phyloP scores from a whole-genome alignment of 2,888 invertebrate genomes.

The Gnatocerus cornutus region DNA sequence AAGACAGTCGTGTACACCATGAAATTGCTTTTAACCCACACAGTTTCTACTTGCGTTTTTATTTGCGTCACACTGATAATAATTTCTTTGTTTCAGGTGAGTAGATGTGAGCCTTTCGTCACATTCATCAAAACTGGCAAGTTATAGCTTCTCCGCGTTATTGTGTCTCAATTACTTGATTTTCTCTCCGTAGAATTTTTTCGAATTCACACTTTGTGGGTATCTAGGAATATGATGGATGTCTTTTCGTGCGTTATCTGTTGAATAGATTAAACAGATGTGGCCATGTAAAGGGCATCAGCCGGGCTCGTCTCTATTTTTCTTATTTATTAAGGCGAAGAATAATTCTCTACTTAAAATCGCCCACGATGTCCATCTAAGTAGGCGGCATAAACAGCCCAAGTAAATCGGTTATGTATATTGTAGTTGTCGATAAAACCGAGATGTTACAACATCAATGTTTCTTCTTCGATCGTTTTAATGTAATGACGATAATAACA shows the following conservation, averaged over 20 bases:
- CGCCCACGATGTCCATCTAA: constrained; percentile 30
- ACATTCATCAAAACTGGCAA: constrained; percentile 3
- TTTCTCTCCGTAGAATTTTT: too few species aligned
- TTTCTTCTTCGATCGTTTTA: constrained; percentile 15
- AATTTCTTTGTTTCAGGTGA: constrained; percentile 29
- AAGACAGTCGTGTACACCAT: too few species aligned
- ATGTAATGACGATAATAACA: constrained; percentile 21
- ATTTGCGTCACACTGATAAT: background rate
- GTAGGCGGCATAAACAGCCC: constrained; percentile 35
- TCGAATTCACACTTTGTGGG: background rate
- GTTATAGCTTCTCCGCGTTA: constrained; percentile 1
- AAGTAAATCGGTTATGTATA: constrained; percentile 37
- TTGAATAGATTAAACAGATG: constrained; percentile 16
- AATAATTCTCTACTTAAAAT: constrained; percentile 34
- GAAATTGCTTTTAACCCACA: background rate
- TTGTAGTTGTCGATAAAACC: constrained; percentile 30
- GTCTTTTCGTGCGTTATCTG: constrained; percentile 6
- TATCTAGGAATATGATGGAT: constrained; percentile 5
- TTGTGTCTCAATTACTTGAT: background rate
- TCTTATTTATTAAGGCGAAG: constrained; percentile 36
- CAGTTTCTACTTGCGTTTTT: background rate
- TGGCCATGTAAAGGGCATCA: constrained; percentile 28
- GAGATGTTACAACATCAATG: constrained; percentile 20
- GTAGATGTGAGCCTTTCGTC: constrained; percentile 5
- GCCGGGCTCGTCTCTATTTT: constrained; percentile 19